These are phyloP conservation scores for Thera britannica DNA, from an alignment of 2,888 invertebrate species.

Conservation along the genomic window DNA sequence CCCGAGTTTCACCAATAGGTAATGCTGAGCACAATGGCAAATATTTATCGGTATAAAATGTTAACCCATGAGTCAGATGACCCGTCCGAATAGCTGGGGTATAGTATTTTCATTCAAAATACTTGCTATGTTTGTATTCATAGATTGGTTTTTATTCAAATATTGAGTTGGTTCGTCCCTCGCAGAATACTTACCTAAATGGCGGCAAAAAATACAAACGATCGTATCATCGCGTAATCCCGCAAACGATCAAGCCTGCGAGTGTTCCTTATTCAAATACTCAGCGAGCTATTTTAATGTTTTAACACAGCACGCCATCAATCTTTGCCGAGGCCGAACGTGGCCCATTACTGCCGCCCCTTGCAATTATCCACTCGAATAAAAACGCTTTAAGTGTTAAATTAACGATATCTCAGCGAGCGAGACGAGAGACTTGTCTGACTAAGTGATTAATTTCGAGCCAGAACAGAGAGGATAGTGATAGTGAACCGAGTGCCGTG, in stretches of 20 bases:
- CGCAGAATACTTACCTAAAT: constrained; percentile 33
- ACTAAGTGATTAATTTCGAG: constrained; percentile 77
- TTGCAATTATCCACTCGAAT: constrained; percentile 82
- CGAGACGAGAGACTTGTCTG: constrained; percentile 68
- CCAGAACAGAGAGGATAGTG: constrained; percentile 48
- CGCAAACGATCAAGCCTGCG: constrained; percentile 65
- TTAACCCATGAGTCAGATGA: constrained; percentile 29
- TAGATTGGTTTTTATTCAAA: constrained; percentile 41
- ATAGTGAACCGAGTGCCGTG: constrained; percentile 58
- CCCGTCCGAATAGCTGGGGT: constrained; percentile 27
- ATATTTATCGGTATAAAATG: constrained; percentile 32
- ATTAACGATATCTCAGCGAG: constrained; percentile 79
- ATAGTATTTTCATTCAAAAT: constrained; percentile 32
- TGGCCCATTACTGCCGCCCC: constrained; percentile 75
- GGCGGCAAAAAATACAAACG: constrained; percentile 60
- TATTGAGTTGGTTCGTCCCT: constrained; percentile 28
- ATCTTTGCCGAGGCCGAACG: constrained; percentile 76
- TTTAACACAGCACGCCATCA: constrained; percentile 77
- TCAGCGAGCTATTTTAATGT: constrained; percentile 77
- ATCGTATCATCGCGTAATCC: constrained; percentile 71
- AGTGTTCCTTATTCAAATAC: constrained; percentile 79
- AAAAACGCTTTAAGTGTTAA: constrained; percentile 84
- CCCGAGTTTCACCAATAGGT: constrained; percentile 21
- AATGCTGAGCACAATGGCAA: constrained; percentile 34
- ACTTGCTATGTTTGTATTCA: constrained; percentile 32